These are phyloP conservation scores for Microtus oregoni DNA, from an alignment of 2,113 vertebrate species.

Conservation along the genomic window DNA sequence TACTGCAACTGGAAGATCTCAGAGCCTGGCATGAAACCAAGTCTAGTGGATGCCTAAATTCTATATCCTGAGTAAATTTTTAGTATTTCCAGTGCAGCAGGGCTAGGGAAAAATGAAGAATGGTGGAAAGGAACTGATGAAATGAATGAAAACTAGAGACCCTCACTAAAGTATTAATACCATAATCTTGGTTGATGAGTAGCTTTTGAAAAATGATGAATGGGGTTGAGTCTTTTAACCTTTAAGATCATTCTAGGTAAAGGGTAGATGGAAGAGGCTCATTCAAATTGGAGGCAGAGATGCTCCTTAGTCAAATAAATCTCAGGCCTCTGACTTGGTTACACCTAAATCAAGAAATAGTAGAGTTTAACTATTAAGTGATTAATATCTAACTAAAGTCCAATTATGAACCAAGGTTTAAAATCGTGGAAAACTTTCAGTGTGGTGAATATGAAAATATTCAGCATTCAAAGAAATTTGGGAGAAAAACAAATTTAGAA, in stretches of 20 bases:
- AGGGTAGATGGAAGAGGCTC: neutral
- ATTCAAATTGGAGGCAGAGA: neutral
- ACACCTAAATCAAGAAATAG: neutral
- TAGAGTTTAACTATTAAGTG: neutral
- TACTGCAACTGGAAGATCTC: neutral
- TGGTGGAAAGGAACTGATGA: neutral
- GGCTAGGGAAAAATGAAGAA: neutral
- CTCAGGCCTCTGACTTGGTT: neutral
- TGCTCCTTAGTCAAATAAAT: neutral
- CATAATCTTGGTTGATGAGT: neutral
- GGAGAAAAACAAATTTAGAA: neutral
- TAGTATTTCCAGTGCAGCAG: neutral
- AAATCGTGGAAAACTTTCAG: slow-evolving; percentile 11
- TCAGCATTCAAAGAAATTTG: neutral
- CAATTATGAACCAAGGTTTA: neutral
- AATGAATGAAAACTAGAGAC: neutral
- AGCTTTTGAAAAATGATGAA: slow-evolving; percentile 5
- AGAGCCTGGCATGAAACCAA: neutral
- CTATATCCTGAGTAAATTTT: neutral
- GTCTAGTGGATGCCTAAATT: neutral
- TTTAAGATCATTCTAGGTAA: neutral
- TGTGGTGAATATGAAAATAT: neutral
- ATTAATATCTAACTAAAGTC: neutral
- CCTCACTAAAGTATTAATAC: neutral
- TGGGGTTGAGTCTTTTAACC: neutral